Conservation (phyloP, 30 jellyfish, hydroid and myxozoan species). For the Turritopsis rubra region DNA sequence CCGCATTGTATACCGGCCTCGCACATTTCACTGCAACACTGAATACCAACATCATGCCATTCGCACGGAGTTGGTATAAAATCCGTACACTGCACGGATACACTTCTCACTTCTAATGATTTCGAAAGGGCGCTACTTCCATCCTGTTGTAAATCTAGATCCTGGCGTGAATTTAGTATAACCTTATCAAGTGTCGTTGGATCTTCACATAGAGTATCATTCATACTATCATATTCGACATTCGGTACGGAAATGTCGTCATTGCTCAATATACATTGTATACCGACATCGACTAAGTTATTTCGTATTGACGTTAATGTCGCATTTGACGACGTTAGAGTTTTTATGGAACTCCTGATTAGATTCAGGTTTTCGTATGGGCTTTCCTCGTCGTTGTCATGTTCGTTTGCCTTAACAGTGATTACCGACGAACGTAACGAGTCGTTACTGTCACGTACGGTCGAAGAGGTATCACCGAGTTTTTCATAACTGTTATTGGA, state of each 20-base stretch:
- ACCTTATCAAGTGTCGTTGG: not conserved
- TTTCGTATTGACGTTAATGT: not conserved
- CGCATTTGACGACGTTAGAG: not conserved
- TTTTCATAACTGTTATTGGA: slow-evolving; percentile 10
- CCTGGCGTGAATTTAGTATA: not conserved
- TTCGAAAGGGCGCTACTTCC: not conserved
- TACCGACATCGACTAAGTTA: slow-evolving; percentile 5
- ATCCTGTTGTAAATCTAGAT: not conserved
- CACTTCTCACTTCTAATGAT: not conserved
- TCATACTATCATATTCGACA: not conserved
- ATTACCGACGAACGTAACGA: not conserved
- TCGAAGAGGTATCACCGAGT: not conserved
- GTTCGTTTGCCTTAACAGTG: not conserved
- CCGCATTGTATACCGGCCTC: slow-evolving; percentile 39
- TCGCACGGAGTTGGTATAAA: too few species aligned
- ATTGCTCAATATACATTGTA: not conserved
- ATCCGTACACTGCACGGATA: not conserved
- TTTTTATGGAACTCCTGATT: not conserved
- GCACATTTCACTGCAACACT: not conserved
- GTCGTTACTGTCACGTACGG: not conserved
- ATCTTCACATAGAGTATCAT: not conserved
- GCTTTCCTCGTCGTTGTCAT: slow-evolving; percentile 4
- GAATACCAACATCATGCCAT: not conserved
- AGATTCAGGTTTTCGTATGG: slow-evolving; percentile 3
- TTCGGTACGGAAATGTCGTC: not conserved